Base-by-base conservation (phyloP, 2,113 vertebrate genomes). In the Fregetta grallaria region DNA sequence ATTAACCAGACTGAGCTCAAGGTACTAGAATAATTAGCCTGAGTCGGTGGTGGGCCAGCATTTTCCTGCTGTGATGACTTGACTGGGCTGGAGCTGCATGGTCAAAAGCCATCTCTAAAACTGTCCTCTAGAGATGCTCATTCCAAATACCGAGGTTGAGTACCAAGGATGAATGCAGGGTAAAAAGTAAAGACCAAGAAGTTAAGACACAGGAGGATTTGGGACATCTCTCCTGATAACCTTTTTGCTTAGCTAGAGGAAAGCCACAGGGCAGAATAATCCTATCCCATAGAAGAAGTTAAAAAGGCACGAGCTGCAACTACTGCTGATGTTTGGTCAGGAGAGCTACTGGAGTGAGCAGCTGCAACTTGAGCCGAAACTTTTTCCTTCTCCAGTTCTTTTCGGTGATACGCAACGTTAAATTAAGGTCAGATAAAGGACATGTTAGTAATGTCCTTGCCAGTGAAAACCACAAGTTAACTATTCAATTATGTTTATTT, bases 371-470 rank as follows among this genome's bases (percentile, higher is more conserved):
- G 92, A 94, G 90, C 74, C 0, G 0, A 84, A 96, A 88, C 30
- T 62, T 70, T 36, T 92, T 94, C 61, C 73, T 93, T 85, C 82
- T 94, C 78, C 59, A n/a, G 49, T 56, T 82, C 70, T 89, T 97
- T 94, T 61, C 12, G 16, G 45, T 30, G n/a, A 76, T 90, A 66
- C 89, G 83, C 73, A 85, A 91, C 1, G 0, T 77, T 95, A 90
- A 95, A 87, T 94, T 71, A 95, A 95, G 94, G 77, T 97, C 93
- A 96, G 66, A 47, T 70, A 96, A 95, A 95, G 89, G 90, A 82
- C 79, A 91, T 18, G 58, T 44, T 56, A 92, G 76, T 70, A 86
- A 42, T 21, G 27, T 81, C 59, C 76, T 86, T 92, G 84, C 74
- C 81, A 91, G 80, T 59, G 34, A 93, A 95, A 90, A 73, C 77